Evolutionary conservation across 1,140 invertebrate species (phyloP), one percentile per base, ranked within the genome.

Genomic region (Medauroidea extradentata): DNA sequence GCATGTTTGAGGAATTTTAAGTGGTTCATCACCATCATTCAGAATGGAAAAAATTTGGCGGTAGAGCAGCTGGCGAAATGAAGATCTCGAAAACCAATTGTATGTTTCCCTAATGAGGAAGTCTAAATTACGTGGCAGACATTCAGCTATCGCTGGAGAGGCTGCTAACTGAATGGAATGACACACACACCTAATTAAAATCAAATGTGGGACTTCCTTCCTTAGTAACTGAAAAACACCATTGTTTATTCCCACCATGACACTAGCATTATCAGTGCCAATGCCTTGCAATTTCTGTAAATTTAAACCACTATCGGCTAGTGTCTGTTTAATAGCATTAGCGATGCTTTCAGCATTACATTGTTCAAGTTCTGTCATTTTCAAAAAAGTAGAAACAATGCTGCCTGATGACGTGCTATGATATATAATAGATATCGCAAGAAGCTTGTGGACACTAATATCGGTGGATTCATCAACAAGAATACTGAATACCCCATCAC

Each of bases 391-490:
- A 9, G 67, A 64, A 46, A 70, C 48, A 53, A 70, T 68, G 55
- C 27, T 61, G 38, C 63, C 62, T 51, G 51, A 21, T 23, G 23
- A 38, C 57, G 16, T 39, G 41, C 69, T 73, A 55, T 5, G 44
- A 55, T 55, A 55, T 63, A 67, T 72, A 11, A 76, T 66, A 23
- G 64, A 64, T 43, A 73, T 57, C 24, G 68, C 69, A 54, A 76
- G 65, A 43, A 66, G 63, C 68, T 75, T 73, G 72, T 77, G 3
- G 71, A 75, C 59, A n/a, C n/a, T n/a, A n/a, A n/a, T n/a, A n/a
- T n/a, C n/a, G n/a, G n/a, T n/a, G n/a, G n/a, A n/a, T n/a, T 78
- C 73, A 63, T 75, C 73, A 13, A 75, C 48, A 18, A 75, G 63
- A 2, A 74, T 53, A 34, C 71, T 75, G 53, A 66, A 77, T 23